Conservation (phyloP, 2,113 vertebrate genomes). For the Pygoscelis antarcticus region DNA sequence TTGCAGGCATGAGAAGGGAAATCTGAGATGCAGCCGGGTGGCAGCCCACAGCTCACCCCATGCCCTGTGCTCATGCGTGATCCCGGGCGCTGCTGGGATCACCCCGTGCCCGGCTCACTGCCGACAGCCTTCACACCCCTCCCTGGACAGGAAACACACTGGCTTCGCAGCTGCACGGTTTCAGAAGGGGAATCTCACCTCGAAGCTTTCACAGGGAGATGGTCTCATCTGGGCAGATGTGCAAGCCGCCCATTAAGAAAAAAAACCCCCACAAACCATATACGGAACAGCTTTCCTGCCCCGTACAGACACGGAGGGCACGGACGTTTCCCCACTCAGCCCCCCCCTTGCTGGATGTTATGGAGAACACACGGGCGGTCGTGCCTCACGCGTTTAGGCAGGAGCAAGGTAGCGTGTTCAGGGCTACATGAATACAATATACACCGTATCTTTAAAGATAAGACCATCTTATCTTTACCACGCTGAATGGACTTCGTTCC, state of each 20-base stretch:
- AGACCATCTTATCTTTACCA: not conserved
- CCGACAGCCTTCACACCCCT: not conserved
- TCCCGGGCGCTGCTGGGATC: not conserved
- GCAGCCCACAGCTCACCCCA: not conserved
- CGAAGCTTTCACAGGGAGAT: fast-evolving
- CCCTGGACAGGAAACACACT: not conserved
- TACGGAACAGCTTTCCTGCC: not conserved
- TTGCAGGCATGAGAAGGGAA: not conserved
- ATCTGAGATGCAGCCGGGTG: fast-evolving
- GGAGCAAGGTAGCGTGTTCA: not conserved
- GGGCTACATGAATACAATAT: not conserved
- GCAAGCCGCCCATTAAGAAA: not conserved
- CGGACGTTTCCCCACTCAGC: fast-evolving
- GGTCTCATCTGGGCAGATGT: not conserved
- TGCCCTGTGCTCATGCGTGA: not conserved
- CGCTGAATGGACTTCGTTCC: not conserved
- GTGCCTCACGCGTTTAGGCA: not conserved
- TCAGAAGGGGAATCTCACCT: not conserved
- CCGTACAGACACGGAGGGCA: not conserved
- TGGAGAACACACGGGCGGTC: fast-evolving
- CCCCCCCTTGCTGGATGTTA: not conserved
- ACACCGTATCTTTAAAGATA: too few relatives aligned
- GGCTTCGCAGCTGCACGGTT: fast-evolving
- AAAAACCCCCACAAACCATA: fast-evolving
- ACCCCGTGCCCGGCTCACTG: not conserved